phyloP scores from a whole-genome alignment of 2,113 vertebrate genomes.

The Anser cygnoides region DNA sequence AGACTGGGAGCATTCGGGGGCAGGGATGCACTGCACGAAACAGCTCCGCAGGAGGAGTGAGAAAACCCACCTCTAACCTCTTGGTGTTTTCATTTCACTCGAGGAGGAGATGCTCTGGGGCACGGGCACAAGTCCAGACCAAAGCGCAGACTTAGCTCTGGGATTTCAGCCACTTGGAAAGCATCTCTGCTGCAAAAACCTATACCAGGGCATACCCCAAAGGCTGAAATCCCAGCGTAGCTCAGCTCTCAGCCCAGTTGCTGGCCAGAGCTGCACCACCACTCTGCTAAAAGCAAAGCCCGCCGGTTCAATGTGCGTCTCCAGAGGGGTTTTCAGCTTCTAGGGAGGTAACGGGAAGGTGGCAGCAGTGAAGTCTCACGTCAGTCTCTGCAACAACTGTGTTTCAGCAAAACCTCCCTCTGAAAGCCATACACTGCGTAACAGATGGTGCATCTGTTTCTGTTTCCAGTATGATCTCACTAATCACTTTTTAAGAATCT shows the following conservation, averaged over 20 bases:
- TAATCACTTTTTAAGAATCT: conserved; percentile 62
- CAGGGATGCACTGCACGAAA: background rate
- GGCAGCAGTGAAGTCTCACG: background rate
- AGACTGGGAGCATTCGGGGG: background rate
- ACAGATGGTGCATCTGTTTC: conserved; percentile 65
- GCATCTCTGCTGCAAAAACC: background rate
- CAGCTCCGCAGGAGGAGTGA: background rate
- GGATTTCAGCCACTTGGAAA: background rate
- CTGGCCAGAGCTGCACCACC: background rate
- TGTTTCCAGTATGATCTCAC: conserved; percentile 50
- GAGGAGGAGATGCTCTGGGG: background rate
- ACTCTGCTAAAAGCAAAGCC: background rate
- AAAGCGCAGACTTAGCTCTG: background rate
- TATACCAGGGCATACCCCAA: background rate
- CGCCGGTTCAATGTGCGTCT: background rate
- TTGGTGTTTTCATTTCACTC: background rate
- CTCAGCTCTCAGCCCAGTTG: background rate
- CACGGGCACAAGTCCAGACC: background rate
- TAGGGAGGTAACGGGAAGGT: background rate
- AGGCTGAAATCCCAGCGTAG: background rate
- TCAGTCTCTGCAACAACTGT: background rate
- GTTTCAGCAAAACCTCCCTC: conserved; percentile 3
- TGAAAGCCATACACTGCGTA: background rate
- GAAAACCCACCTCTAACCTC: background rate
- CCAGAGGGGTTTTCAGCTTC: background rate